phyloP scores from a whole-genome alignment of 2,113 vertebrate genomes.

The Buteo buteo region DNA sequence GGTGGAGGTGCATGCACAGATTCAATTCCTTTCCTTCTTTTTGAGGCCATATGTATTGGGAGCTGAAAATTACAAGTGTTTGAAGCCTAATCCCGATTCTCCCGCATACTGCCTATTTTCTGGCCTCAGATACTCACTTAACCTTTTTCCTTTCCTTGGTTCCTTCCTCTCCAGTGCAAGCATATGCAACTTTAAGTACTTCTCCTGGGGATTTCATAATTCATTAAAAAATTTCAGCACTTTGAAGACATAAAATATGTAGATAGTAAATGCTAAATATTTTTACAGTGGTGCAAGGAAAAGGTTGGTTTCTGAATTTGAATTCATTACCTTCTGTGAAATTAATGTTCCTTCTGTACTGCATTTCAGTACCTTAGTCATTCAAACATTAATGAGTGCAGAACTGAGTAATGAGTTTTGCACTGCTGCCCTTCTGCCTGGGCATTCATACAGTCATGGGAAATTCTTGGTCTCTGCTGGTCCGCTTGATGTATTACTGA shows the following conservation, averaged over 20 bases:
- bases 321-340: background rate
- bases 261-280: constrained; percentile 27
- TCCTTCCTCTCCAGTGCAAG: background rate
- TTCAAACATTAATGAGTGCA: constrained; percentile 4
- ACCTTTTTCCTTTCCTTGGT: constrained; percentile 5
- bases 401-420: constrained; percentile 25
- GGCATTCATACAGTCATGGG: background rate
- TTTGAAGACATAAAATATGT: constrained; percentile 33
- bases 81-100: background rate
- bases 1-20: background rate
- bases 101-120: background rate
- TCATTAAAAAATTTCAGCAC: background rate
- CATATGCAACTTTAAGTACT: background rate
- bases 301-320: constrained; percentile 23
- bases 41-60: constrained; percentile 5
- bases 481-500: background rate
- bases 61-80: background rate
- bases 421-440: background rate
- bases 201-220: background rate
- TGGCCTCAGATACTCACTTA: background rate
- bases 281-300: constrained; percentile 10
- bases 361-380: background rate
- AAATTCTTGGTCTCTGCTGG: background rate
- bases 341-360: background rate
- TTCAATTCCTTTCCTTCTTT: background rate